Conservation (phyloP, 2,888 invertebrate genomes). For the Dasysyrphus albostriatus region DNA sequence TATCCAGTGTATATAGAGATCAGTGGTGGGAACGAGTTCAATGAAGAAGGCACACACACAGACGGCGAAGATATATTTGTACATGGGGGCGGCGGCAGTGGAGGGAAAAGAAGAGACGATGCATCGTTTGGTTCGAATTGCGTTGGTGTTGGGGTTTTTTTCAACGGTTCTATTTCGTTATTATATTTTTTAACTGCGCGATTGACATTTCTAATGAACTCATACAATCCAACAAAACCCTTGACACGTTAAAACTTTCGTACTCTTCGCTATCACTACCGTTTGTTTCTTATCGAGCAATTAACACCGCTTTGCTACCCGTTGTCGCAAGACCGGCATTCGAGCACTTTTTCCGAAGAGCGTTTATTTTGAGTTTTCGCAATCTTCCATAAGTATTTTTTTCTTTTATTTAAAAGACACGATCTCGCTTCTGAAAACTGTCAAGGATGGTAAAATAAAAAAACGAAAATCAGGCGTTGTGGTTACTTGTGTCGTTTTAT, state of each 20-base stretch:
- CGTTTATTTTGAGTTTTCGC: slow-evolving; percentile 7
- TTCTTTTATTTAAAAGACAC: too few species aligned
- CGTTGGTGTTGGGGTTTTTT: not conserved
- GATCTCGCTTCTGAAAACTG: too few species aligned
- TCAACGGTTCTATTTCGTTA: not conserved
- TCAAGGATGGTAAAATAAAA: too few species aligned
- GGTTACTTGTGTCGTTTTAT: too few species aligned
- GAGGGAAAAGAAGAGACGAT: slow-evolving; percentile 3
- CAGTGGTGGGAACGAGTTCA: not conserved
- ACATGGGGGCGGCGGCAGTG: not conserved
- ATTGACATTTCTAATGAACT: not conserved
- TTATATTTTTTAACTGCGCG: not conserved
- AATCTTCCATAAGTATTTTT: not conserved
- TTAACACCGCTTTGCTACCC: not conserved
- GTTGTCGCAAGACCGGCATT: slow-evolving; percentile 14
- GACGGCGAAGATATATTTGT: not conserved
- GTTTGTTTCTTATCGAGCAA: not conserved
- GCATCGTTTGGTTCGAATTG: not conserved
- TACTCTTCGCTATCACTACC: slow-evolving; percentile 1
- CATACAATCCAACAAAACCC: not conserved
- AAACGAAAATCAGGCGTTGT: too few species aligned
- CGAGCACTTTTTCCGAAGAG: slow-evolving; percentile 7
- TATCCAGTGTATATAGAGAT: too few species aligned
- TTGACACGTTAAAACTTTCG: not conserved
- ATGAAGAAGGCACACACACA: not conserved